Evolutionary conservation across 1,140 invertebrate species (phyloP).

Genomic region (Orchestia grillus): DNA sequence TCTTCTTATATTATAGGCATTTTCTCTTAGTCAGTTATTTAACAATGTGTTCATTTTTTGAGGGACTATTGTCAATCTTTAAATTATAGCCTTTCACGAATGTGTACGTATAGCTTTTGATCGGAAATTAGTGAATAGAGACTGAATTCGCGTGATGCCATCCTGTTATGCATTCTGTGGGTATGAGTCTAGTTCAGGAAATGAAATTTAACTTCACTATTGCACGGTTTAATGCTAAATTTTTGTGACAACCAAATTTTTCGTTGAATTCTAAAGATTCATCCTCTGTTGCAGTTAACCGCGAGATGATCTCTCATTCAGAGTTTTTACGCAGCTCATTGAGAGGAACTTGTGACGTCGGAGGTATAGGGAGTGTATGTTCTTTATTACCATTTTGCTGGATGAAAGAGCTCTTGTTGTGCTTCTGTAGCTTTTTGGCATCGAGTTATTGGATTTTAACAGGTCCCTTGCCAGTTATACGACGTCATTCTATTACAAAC

Average conservation of each 20-base stretch:
- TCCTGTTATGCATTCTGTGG: background rate
- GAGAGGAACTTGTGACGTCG: background rate
- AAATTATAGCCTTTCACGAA: background rate
- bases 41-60: no score
- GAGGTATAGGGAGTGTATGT: background rate
- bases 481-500: conserved; percentile 40
- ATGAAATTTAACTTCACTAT: background rate
- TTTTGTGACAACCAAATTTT: background rate
- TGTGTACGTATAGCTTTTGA: background rate
- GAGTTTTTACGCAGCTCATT: background rate
- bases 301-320: background rate
- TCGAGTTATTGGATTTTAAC: conserved; percentile 25
- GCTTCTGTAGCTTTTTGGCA: conserved; percentile 29
- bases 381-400: conserved; percentile 5
- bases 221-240: background rate
- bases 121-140: background rate
- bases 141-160: background rate
- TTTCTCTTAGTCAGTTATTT: no score
- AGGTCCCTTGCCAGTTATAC: conserved; percentile 38
- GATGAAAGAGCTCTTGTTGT: conserved; percentile 41
- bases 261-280: background rate
- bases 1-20: no score
- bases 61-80: background rate
- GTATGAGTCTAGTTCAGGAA: background rate
- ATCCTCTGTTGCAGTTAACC: background rate